phyloP scores from a whole-genome alignment of 2,113 vertebrate genomes.

The Amazona vittata region DNA sequence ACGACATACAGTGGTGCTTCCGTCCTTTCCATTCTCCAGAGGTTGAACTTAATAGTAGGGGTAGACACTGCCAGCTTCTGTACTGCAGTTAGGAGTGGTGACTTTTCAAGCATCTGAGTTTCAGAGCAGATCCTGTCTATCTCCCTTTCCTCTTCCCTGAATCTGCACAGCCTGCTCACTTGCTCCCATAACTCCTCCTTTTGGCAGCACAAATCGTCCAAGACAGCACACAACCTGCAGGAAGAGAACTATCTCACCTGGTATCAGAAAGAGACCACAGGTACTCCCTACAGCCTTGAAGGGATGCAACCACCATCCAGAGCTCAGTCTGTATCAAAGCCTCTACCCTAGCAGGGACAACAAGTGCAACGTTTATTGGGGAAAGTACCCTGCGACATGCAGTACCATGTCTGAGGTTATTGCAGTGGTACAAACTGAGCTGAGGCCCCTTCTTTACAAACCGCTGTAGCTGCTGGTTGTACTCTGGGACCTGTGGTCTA shows the following conservation, averaged over 20 bases:
- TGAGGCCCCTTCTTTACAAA: neutral
- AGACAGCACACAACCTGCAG: neutral
- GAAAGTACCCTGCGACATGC: neutral
- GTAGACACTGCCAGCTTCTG: neutral
- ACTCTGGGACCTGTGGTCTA: neutral
- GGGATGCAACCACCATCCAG: neutral
- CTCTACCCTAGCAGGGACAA: neutral
- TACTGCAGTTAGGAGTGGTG: neutral
- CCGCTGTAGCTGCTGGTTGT: neutral
- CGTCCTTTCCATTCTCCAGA: neutral
- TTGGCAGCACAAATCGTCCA: neutral
- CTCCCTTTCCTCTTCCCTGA: neutral
- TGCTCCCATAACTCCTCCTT: neutral
- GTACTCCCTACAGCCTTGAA: neutral
- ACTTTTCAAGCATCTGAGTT: neutral
- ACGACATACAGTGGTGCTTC: too few species aligned
- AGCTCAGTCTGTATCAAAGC: neutral
- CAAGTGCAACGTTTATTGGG: neutral
- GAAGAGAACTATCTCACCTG: neutral
- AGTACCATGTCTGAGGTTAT: neutral
- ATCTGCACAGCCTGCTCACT: neutral
- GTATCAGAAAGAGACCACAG: neutral
- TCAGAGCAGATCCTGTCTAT: neutral
- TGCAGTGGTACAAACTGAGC: neutral
- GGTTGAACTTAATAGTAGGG: neutral